Evolutionary conservation across 2,888 invertebrate species (phyloP), one percentile per base, ranked within the genome.

Genomic region (Macrophya annulata): DNA sequence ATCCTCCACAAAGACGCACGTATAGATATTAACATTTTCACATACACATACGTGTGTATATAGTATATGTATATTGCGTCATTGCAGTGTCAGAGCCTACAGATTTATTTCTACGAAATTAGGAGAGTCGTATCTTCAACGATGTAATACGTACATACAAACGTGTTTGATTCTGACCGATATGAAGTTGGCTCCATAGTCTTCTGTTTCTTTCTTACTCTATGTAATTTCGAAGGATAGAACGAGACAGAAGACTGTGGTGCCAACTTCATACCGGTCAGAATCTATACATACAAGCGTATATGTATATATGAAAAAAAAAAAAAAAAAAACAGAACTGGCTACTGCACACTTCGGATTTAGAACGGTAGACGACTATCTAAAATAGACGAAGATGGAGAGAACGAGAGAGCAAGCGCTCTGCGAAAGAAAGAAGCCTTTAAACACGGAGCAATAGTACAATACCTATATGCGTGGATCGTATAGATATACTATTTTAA

Each of bases 91-190:
- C 25, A 51, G 15, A n/a, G n/a, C 71, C 40, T 3, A 40, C 71
- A 77, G 76, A 77, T 77, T 77, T 25, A 77, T 77, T 77, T 51
- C 45, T 17, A 31, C 76, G 48, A 51, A 77, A 77, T 51, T 72
- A 43, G 40, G n/a, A 72, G 72, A 72, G 37, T 72, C 72, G 65
- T 25, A 65, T 31, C 65, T 31, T 12, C 15, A 65, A 65, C 65
- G 31, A 65, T 25, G 15, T 17, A 10, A 55, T 55, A 12, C n/a
- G 15, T 4, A 55, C 17, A 55, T n/a, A 72, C 40, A 40, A 40
- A 25, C 17, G n/a, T 17, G n/a, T n/a, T n/a, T n/a, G n/a, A n/a
- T n/a, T n/a, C n/a, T n/a, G n/a, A n/a, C n/a, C n/a, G n/a, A n/a
- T n/a, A n/a, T n/a, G n/a, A n/a, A n/a, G n/a, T n/a, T n/a, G n/a